Evolutionary conservation across 2,888 invertebrate genomes (phyloP), one percentile per base, ranked within the genome.

Genomic region (Arrhopalites spinosus): DNA sequence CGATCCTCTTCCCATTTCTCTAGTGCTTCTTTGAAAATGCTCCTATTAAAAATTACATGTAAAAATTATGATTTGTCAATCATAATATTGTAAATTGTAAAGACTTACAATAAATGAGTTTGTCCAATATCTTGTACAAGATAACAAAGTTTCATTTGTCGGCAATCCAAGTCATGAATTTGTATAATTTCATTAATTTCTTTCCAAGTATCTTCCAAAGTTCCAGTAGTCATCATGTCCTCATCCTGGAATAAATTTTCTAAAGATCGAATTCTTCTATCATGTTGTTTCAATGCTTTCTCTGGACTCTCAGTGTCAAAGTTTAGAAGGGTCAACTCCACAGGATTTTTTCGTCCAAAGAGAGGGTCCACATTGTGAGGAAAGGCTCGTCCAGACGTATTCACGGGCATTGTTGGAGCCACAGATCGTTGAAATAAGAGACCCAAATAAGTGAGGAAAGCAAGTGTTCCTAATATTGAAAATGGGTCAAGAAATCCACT

Each of bases 401-500:
- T 79, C 15, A 70, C 76, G 3, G 67, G 77, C 8, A 43, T 73
- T 30, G 68, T 78, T 27, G 75, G 75, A 50, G 74, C 78, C 30
- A 82, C 43, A 0, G 79, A 77, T 23, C 80, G 81, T 74, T 81
- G 81, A 11, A 83, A 76, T 53, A 83, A 69, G 13, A 83, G 66
- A 0, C 81, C 83, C 23, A 83, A 75, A 61, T 76, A 81, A 72
- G 80, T 80, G 3, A 83, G 71, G 53, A 83, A 83, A 1, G 83
- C 81, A n/a, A 83, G 67, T 0, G 80, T 78, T n/a, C 81, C 83
- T 3, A 83, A 74, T 73, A 83, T 82, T 11, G 81, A 80, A 47
- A 83, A 83, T 5, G 83, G 83, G 61, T 83, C 83, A 15, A 80
- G 63, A 20, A 76, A 72, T 7, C 79, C 73, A 15, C 29, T 29